Percentiles rank a stretch among this genome's conserved stretches.
Conservation (phyloP, 1,140 invertebrate species). For the Mamestra configurata region DNA sequence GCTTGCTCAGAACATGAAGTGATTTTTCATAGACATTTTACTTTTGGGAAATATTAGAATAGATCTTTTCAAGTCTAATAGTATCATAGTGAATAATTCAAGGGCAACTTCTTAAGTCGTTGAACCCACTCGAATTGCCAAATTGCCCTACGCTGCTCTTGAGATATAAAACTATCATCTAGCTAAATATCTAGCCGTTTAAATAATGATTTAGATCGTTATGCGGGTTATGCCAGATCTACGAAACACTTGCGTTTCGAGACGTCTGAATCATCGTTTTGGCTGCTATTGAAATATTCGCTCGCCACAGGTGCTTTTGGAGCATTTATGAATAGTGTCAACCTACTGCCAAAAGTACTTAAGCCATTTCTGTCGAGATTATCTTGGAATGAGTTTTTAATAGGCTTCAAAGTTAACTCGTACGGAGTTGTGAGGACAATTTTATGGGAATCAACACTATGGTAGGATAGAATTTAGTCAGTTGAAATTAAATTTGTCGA, state of each 20-base stretch:
- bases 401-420: not conserved
- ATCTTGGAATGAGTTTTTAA: slow-evolving; percentile 2
- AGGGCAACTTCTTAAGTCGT: slow-evolving; percentile 15
- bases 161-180: slow-evolving; percentile 18
- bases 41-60: no score
- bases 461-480: no score
- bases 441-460: not conserved
- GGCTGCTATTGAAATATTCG: slow-evolving; percentile 6
- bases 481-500: no score
- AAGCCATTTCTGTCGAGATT: not conserved
- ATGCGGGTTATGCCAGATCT: not conserved
- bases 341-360: not conserved
- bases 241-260: not conserved
- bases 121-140: slow-evolving; percentile 16
- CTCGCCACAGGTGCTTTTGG: not conserved
- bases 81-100: slow-evolving; percentile 14
- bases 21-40: not conserved
- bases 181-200: not conserved
- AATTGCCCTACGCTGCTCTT: not conserved
- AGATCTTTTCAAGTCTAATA: not conserved
- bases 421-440: no score
- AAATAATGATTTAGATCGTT: not conserved
- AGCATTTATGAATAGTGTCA: slow-evolving; percentile 6
- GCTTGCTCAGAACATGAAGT: not conserved
- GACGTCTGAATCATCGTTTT: slow-evolving; percentile 9